Evolutionary conservation across 2,113 vertebrate genomes (phyloP).

Genomic region (Synodontis membranacea): DNA sequence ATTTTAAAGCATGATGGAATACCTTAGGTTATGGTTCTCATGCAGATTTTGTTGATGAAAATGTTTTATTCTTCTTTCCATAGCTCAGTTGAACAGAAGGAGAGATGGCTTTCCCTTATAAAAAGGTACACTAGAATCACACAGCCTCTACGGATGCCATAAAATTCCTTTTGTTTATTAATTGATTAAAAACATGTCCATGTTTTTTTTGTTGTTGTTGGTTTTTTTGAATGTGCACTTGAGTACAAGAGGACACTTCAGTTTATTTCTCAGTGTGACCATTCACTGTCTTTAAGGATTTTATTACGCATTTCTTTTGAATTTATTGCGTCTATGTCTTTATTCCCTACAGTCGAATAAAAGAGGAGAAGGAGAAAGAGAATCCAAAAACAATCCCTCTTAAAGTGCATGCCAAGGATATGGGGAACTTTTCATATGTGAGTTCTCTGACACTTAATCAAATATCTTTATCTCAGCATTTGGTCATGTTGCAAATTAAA

Average conservation of each 20-base stretch:
- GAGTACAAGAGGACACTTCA: background rate
- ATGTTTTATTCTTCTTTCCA: slow-evolving; percentile 22
- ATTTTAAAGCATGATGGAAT: background rate
- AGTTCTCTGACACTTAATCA: slow-evolving; percentile 58
- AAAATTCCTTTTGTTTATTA: slow-evolving; percentile 2
- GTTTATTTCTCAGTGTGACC: background rate
- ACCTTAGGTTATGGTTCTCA: slow-evolving; percentile 2
- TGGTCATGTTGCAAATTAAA: background rate
- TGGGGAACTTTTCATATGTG: slow-evolving; percentile 89
- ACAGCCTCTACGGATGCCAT: background rate
- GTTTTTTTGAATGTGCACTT: background rate
- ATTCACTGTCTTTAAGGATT: slow-evolving; percentile 35
- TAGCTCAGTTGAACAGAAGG: slow-evolving; percentile 87
- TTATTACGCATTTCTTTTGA: slow-evolving; percentile 45
- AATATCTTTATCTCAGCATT: background rate
- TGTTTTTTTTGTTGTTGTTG: no score
- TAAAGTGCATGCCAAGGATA: slow-evolving; percentile 90
- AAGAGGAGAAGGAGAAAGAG: slow-evolving; percentile 88
- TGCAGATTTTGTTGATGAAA: background rate
- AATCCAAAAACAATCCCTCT: slow-evolving; percentile 89
- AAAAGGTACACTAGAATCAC: slow-evolving; percentile 75
- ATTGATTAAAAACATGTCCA: background rate
- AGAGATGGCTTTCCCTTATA: slow-evolving; percentile 87
- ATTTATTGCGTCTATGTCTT: slow-evolving; percentile 22
- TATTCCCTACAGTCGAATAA: slow-evolving; percentile 78